Evolutionary conservation across 2,888 invertebrate species (phyloP), one percentile per base, ranked within the genome.

Genomic region (Creontiades dilutus): DNA sequence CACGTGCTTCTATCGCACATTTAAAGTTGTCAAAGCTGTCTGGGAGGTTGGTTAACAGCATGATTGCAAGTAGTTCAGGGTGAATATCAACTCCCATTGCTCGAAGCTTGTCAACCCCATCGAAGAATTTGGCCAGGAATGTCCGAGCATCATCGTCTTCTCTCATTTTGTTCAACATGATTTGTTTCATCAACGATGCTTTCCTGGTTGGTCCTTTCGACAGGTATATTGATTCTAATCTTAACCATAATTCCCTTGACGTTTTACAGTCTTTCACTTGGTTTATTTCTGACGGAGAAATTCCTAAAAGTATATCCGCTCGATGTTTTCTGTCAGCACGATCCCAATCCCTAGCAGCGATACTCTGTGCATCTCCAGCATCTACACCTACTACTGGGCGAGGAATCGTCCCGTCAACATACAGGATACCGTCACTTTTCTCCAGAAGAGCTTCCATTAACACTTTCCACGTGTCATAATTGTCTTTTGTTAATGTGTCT

Each of bases 101-200:
- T 37, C 75, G 9, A 52, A 86, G 46, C 23, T 86, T 86, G 48
- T 86, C 86, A 23, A 86, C 68, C 3, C 11, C 61, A 37, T 86
- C 86, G 61, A 86, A 86, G n/a, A 55, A 86, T 16, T 78, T 52
- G n/a, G 9, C 23, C 7, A 78, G 11, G 68, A 76, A 57, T 52
- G 14, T 28, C 9, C 86, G 14, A 23, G 19, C 61, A 47, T 86
- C 86, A 52, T 61, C 27, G n/a, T 48, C 82, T n/a, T 46, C 46
- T 16, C 46, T 27, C 46, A 82, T 48, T 46, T 46, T 86, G 28
- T 52, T 23, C 14, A 86, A 5, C 19, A 47, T 80, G 19, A 86
- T 12, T 37, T 78, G 86, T 52, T 86, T 86, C 86, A 86, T 48
- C 82, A 82, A 47, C 23, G 47, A 46, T 47, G 82, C 82, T 82